Base-by-base conservation (phyloP, 1,140 invertebrate species). In the Apis laboriosa region DNA sequence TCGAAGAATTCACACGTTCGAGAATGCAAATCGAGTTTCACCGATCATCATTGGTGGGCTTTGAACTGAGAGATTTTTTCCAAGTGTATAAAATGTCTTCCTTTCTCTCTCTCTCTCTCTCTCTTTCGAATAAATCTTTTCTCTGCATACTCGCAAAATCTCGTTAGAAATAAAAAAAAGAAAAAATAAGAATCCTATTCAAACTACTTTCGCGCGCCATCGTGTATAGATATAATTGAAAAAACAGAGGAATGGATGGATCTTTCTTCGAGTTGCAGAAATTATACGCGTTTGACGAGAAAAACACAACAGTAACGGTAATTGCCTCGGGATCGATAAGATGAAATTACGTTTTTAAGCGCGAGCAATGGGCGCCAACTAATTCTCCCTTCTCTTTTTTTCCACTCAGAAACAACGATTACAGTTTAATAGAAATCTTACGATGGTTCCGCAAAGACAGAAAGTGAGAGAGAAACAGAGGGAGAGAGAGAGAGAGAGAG, bases 391-490 rank as follows among this genome's bases (percentile, higher is more conserved):
- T 53, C 58, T 75, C 64, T 55, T 17, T 56, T 56, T 19, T 17
- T 13, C 24, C 63, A n/a, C 49, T 21, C 63, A 64, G 21, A 21
- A 67, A 28, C 53, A 76, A 58, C 79, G 63, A 81, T 67, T 58
- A 74, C 79, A 53, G n/a, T 81, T 81, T 81, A 76, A 81, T 81
- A 81, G 72, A 76, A 81, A 76, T 80, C 74, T 76, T 67, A 67
- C 72, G 34, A n/a, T 21, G 15, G 60, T 8, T 61, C 43, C n/a
- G 24, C 28, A 61, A 60, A 71, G 51, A 73, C 43, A 34, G 24
- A 28, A 8, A 21, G 49, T 9, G 13, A n/a, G 43, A 55, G 9
- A 55, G 28, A 17, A n/a, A 12, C 4, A 43, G 34, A 43, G 34
- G 2, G 13, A 17, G 11, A 15, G 28, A 4, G 34, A 0, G 13